Conservation (phyloP, 2,888 invertebrate species). For the Chymomyza fuscimana region DNA sequence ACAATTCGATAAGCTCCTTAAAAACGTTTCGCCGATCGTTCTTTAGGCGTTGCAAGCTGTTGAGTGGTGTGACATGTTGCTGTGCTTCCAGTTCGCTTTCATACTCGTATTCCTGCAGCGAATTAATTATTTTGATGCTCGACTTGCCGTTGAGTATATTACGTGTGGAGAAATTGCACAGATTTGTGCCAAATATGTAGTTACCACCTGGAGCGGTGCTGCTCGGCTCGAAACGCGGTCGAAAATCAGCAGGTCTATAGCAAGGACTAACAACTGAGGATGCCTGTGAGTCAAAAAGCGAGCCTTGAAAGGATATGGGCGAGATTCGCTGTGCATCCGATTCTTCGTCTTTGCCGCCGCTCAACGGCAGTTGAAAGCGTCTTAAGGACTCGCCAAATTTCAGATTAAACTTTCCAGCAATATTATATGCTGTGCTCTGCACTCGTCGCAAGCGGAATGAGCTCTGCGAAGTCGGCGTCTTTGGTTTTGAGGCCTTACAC, state of each 20-base stretch:
- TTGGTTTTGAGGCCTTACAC: conserved; percentile 76
- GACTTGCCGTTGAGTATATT: conserved; percentile 77
- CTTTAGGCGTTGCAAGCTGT: conserved; percentile 66
- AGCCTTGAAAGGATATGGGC: conserved; percentile 78
- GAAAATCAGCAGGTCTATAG: conserved; percentile 74
- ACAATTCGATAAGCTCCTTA: conserved; percentile 74
- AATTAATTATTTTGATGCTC: conserved; percentile 70
- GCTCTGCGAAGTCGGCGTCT: conserved; percentile 55
- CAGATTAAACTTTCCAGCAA: conserved; percentile 75
- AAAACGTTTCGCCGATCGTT: conserved; percentile 74
- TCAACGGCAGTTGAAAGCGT: conserved; percentile 44
- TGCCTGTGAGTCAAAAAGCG: conserved; percentile 74
- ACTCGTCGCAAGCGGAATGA: conserved; percentile 75
- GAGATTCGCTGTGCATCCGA: conserved; percentile 63
- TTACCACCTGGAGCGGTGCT: conserved; percentile 47
- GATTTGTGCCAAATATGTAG: conserved; percentile 76
- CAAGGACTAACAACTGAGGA: conserved; percentile 40
- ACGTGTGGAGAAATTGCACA: conserved; percentile 73
- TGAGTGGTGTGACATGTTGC: conserved; percentile 38
- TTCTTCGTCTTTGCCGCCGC: not conserved
- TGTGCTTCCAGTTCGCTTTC: conserved; percentile 9
- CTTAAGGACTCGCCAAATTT: conserved; percentile 71
- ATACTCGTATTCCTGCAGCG: conserved; percentile 67
- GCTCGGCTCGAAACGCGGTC: conserved; percentile 50
- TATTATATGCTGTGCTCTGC: conserved; percentile 76